Evolutionary conservation across 2,888 invertebrate species (phyloP), one percentile per base, ranked within the genome.

Genomic region (Yponomeuta plumbellus): DNA sequence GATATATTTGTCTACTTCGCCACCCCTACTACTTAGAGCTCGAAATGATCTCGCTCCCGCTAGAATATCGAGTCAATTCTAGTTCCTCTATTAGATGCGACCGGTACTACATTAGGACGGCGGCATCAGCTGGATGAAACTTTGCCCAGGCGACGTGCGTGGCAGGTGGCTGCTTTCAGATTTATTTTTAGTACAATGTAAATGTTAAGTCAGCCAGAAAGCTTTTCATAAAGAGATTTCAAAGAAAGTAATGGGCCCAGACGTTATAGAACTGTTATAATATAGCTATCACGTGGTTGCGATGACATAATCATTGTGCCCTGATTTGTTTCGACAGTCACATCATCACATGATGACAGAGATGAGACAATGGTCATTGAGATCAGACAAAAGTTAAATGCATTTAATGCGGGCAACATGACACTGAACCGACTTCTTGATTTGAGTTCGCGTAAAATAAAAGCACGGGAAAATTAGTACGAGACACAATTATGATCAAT

Each of bases 161-260:
- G n/a, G 44, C 63, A 63, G 65, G 64, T 61, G 61, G 61, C 39
- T 26, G 61, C 70, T 71, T 69, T 70, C 71, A 65, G 67, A 59
- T 52, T 57, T 68, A 70, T 69, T 67, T 71, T 69, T 69, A 68
- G 68, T 67, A 67, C 61, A 61, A 64, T 52, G 26, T 39, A 65
- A 65, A 34, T 58, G 58, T 56, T 52, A 17, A 44, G 44, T 8
- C 11, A 44, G 44, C 44, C 13, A 44, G 44, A 44, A 8, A 44
- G 44, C 44, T 44, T 44, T 44, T 44, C 44, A 13, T 44, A 13
- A 13, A 44, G 44, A 13, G 44, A 44, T 52, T 17, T 52, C 44
- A 52, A 52, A 52, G 44, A 17, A 52, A 52, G 17, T 52, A 52
- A 52, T 52, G 44, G 44, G 34, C 34, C 17, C 0, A 17, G 44